Percentiles rank a stretch among this genome's conserved stretches.
phyloP scores from a whole-genome alignment of 2,113 vertebrate species.

The mouse (Mus musculus) region DNA sequence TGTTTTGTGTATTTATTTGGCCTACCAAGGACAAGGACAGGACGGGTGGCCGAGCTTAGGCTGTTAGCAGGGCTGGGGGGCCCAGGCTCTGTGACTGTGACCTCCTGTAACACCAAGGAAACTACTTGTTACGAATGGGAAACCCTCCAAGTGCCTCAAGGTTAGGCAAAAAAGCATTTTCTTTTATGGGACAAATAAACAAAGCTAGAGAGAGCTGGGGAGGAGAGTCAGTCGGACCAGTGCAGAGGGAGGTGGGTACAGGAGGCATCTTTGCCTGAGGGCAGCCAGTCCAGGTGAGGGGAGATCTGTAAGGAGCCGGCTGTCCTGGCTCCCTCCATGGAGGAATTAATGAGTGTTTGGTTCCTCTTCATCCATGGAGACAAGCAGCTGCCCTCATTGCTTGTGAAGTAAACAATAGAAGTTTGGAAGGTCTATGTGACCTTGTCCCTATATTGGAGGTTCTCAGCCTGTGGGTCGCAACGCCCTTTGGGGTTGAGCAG shows the following conservation, averaged over 20 bases:
- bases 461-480: neutral
- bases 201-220: neutral
- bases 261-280: neutral
- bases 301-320: neutral
- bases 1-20: neutral
- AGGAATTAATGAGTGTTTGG: neutral
- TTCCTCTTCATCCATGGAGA: neutral
- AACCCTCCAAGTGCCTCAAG: neutral
- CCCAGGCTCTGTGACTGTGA: neutral
- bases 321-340: rapidly evolving
- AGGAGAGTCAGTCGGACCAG: neutral
- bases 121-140: neutral
- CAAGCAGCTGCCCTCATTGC: neutral
- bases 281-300: too few species aligned
- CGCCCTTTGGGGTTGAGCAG: neutral
- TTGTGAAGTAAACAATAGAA: neutral
- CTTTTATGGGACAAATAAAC: neutral
- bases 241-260: rapidly evolving
- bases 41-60: neutral
- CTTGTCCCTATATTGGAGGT: neutral
- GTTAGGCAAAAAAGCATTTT: neutral
- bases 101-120: neutral
- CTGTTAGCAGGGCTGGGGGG: neutral
- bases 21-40: too few species aligned
- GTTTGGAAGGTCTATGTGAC: neutral